Percentiles rank a stretch among this genome's conserved stretches.
These are phyloP conservation scores for Microctenopoma steveboyesi DNA, from an alignment of 2,797 vertebrate genomes.

Conservation along the genomic window DNA sequence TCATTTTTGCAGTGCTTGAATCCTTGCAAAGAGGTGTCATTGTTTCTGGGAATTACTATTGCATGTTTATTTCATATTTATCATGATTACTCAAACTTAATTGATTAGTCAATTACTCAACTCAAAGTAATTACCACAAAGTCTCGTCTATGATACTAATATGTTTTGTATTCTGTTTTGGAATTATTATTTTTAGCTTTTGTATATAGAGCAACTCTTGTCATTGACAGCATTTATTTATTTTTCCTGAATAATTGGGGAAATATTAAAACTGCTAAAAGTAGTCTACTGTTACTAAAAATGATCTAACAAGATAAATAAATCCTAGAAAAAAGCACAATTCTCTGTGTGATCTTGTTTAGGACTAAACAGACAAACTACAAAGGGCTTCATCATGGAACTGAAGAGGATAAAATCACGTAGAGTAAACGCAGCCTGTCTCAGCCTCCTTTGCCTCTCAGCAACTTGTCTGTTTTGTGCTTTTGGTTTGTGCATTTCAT, in stretches of 20 bases:
- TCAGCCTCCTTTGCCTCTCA: constrained; percentile 2
- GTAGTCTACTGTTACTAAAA: not conserved
- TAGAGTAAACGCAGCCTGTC: not conserved
- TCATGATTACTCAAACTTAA: not conserved
- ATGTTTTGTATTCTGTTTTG: not conserved
- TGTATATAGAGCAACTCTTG: not conserved
- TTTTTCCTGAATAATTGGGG: not conserved
- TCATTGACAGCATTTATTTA: not conserved
- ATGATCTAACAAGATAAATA: not conserved
- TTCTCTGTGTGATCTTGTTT: constrained; percentile 2
- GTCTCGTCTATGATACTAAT: too few species aligned
- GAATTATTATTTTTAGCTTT: not conserved
- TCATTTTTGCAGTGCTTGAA: not conserved
- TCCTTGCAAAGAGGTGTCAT: not conserved
- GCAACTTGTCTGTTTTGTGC: constrained; percentile 17
- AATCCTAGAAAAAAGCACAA: not conserved
- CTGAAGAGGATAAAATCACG: too few species aligned
- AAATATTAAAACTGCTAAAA: not conserved
- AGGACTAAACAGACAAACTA: not conserved
- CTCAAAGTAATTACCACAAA: not conserved
- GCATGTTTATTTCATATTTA: not conserved
- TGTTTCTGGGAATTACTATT: not conserved
- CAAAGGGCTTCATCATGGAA: not conserved
- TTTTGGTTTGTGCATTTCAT: constrained; percentile 32
- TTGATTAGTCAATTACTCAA: not conserved